phyloP scores from a whole-genome alignment of 2,113 vertebrate genomes.

The Tangachromis dhanisi region DNA sequence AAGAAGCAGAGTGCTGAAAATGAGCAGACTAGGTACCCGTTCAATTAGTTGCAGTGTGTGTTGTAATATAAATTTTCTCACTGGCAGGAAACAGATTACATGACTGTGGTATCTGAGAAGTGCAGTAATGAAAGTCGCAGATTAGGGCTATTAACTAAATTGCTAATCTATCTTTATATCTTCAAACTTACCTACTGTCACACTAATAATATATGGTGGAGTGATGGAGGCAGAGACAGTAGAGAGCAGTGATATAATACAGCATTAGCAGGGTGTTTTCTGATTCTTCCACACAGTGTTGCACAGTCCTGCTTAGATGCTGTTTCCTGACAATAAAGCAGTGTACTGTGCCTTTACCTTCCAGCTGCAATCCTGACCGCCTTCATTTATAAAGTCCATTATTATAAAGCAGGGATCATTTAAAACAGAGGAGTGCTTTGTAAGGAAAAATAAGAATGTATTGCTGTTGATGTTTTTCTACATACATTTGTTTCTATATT shows the following conservation, averaged over 20 bases:
- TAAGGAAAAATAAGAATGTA: not conserved
- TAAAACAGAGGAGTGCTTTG: not conserved
- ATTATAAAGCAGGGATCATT: not conserved
- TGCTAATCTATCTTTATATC: not conserved
- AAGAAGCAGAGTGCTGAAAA: not conserved
- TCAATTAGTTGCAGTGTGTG: not conserved
- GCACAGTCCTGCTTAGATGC: not conserved
- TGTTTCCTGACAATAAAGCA: not conserved
- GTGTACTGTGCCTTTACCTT: not conserved
- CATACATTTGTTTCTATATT: conserved; percentile 18
- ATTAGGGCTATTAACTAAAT: not conserved
- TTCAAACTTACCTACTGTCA: not conserved
- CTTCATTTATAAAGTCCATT: not conserved
- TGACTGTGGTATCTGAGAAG: not conserved
- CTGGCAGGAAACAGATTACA: not conserved
- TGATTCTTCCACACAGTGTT: not conserved
- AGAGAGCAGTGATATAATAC: not conserved
- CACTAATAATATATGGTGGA: not conserved
- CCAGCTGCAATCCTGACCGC: not conserved
- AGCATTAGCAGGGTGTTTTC: not conserved
- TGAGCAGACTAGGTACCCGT: not conserved
- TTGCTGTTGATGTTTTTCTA: conserved; percentile 2
- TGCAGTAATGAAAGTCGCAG: not conserved
- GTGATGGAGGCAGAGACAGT: not conserved
- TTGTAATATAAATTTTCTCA: not conserved